Evolutionary conservation across 1,140 invertebrate species (phyloP), one percentile per base, ranked within the genome.

Genomic region (Drosophila parabipectinata): DNA sequence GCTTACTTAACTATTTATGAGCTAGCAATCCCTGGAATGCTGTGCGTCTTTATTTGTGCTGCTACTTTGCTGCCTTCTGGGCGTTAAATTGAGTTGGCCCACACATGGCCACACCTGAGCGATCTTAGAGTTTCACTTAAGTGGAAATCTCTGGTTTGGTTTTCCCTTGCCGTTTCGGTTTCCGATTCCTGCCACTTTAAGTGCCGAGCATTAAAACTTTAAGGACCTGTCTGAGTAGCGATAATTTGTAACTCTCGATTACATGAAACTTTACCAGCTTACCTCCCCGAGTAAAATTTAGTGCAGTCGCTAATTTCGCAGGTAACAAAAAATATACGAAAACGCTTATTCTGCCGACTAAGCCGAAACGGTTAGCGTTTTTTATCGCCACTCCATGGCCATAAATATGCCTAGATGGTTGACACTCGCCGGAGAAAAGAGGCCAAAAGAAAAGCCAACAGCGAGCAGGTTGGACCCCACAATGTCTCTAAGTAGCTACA

Each of bases 1-100:
- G 83, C 66, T 67, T 88, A 66, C 83, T 88, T 88, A 88, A 88
- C 83, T 88, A 88, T 88, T 88, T 88, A 88, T 88, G 79, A 87
- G 82, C 83, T 88, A 83, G 82, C 82, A 87, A 87, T 87, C 82
- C 82, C 81, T 67, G 82, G 82, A 89, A 83, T 80, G 83, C 76
- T 76, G 75, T 87, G 82, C 62, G 79, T 83, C 83, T 88, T 88
- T 88, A 88, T 88, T 88, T 85, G 82, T 87, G 82, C 83, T 88
- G 83, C 79, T 88, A 88, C 76, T 88, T 87, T 88, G 72, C 83
- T 88, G 83, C 83, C 75, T 83, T 79, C 76, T 32, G 84, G 82
- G 82, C 82, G 79, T 88, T 88, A 88, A 88, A 88, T 88, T 88
- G 83, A 88, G 79, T 88, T 82, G 79, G 73, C 74, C 69, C 62